Conservation (phyloP, 2,113 vertebrate genomes). For the Phasianus colchicus region DNA sequence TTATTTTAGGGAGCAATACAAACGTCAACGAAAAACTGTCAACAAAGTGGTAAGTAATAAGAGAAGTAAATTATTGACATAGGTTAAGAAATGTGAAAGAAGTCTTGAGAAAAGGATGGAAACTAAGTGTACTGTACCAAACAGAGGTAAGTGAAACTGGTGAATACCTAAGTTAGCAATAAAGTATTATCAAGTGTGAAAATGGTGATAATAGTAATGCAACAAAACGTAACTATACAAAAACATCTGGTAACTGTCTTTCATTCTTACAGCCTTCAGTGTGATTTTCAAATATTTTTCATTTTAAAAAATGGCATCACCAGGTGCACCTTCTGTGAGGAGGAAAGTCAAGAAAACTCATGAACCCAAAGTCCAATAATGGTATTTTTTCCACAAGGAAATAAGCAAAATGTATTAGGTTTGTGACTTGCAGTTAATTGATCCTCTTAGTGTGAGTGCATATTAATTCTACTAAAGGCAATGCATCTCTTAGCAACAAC, state of each 20-base stretch:
- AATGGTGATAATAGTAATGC: background rate
- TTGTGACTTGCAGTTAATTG: background rate
- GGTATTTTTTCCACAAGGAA: background rate
- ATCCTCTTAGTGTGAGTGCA: constrained; percentile 1
- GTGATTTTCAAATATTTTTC: background rate
- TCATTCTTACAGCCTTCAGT: background rate
- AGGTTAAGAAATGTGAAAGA: background rate
- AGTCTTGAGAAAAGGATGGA: background rate
- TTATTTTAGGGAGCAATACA: background rate
- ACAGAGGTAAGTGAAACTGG: background rate
- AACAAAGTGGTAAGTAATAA: background rate
- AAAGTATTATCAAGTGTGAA: background rate
- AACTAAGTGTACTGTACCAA: background rate
- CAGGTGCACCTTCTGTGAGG: background rate
- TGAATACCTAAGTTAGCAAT: background rate
- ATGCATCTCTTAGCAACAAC: constrained; percentile 69
- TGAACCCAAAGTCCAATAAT: background rate
- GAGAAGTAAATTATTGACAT: background rate
- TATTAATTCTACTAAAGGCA: constrained; percentile 29
- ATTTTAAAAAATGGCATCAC: background rate
- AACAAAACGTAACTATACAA: background rate
- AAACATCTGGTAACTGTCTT: background rate
- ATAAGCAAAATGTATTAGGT: background rate
- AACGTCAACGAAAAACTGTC: background rate
- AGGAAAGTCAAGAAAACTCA: background rate